A percentile compares a stretch with the other conserved stretches of the same genome.
phyloP scores from a whole-genome alignment of 2,113 vertebrate species.

The Hemichromis elongatus region DNA sequence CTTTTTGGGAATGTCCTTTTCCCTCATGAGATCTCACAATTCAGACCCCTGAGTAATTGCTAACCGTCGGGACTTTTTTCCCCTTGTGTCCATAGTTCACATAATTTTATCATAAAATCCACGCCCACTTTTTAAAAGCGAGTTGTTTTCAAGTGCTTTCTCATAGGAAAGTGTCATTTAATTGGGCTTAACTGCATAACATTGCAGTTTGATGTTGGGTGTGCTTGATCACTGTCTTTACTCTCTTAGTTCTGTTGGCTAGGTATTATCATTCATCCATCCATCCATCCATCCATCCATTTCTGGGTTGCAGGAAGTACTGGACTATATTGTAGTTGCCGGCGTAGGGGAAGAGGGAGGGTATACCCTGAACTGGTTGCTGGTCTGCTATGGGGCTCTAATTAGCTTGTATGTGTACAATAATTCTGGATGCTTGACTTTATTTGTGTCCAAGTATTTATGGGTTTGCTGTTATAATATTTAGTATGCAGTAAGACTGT shows the following conservation, averaged over 20 bases:
- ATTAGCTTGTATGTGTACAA: neutral
- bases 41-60: neutral
- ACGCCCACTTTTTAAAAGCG: neutral
- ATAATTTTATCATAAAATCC: neutral
- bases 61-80: neutral
- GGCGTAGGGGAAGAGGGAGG: neutral
- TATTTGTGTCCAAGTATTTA: neutral
- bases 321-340: neutral
- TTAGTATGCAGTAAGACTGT: neutral
- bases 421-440: neutral
- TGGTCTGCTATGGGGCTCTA: neutral
- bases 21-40: neutral
- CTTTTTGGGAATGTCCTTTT: neutral
- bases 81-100: neutral
- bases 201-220: neutral
- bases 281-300: neutral
- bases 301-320: neutral
- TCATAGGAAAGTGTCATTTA: neutral
- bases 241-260: neutral
- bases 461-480: neutral
- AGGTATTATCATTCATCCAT: neutral
- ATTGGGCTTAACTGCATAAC: no score
- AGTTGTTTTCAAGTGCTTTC: neutral
- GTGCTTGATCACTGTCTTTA: neutral
- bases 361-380: neutral